Percentiles rank a stretch among this genome's conserved stretches.
These are phyloP conservation scores for Chrysina gloriosa DNA, from an alignment of 2,888 invertebrate species.

Conservation along the genomic window DNA sequence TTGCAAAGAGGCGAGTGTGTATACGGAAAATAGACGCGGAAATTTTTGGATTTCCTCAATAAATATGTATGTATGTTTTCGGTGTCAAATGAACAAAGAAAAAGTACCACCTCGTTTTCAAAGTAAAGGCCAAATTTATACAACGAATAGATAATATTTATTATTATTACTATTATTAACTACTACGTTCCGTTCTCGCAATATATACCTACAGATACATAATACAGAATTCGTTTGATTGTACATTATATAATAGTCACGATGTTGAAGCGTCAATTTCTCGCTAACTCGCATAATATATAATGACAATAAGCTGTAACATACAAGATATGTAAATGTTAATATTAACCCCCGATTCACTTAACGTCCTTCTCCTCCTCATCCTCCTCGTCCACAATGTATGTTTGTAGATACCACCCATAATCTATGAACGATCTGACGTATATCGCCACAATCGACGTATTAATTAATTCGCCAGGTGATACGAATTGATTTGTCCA, in stretches of 20 bases:
- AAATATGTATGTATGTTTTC: slow-evolving; percentile 19
- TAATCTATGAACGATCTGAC: background rate
- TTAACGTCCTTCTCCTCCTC: too few relatives aligned
- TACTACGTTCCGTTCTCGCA: slow-evolving; percentile 5
- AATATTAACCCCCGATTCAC: too few relatives aligned
- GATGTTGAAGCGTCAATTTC: slow-evolving; percentile 10
- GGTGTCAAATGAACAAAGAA: background rate
- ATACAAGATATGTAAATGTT: too few relatives aligned
- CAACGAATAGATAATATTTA: slow-evolving; percentile 57
- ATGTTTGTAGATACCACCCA: background rate
- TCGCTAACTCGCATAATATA: too few relatives aligned
- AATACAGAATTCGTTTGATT: too few relatives aligned
- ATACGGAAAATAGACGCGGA: background rate
- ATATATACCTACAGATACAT: too few relatives aligned
- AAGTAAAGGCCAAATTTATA: slow-evolving; percentile 53
- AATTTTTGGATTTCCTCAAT: slow-evolving; percentile 32
- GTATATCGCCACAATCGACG: background rate
- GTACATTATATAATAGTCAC: too few relatives aligned
- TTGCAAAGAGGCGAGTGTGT: slow-evolving; percentile 15
- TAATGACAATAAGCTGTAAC: too few relatives aligned
- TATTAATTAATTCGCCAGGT: too few relatives aligned
- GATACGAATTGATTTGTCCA: too few relatives aligned
- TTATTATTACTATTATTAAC: slow-evolving; percentile 12
- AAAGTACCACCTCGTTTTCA: slow-evolving; percentile 28
- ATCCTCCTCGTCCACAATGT: too few relatives aligned